Conservation (phyloP, 2,888 invertebrate species). For the Zygogramma bicolorata region DNA sequence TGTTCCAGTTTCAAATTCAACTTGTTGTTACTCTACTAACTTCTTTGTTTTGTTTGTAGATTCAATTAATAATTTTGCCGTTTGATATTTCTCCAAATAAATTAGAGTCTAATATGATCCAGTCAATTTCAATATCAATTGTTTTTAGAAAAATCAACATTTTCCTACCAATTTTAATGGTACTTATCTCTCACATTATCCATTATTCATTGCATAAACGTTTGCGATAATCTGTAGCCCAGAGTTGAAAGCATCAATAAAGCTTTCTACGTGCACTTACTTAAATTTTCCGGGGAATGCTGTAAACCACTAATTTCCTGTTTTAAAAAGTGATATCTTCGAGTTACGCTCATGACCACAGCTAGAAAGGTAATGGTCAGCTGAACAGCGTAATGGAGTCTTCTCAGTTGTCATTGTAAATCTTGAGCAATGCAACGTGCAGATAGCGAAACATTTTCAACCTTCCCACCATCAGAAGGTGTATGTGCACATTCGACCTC, state of each 20-base stretch:
- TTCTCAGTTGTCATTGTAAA: slow-evolving; percentile 15
- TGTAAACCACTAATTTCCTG: background rate
- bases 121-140: too few species aligned
- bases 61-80: too few species aligned
- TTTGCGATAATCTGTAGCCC: background rate
- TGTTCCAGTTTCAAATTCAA: too few species aligned
- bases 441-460: background rate
- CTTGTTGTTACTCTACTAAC: too few species aligned
- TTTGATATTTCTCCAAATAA: too few species aligned
- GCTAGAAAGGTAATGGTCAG: slow-evolving; percentile 23
- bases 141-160: too few species aligned
- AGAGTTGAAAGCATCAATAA: background rate
- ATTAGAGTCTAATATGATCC: too few species aligned
- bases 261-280: background rate
- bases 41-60: too few species aligned
- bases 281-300: background rate
- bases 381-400: slow-evolving; percentile 29
- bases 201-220: background rate
- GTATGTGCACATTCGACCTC: background rate
- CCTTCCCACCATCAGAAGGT: background rate
- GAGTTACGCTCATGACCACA: slow-evolving; percentile 12
- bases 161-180: background rate
- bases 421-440: slow-evolving; percentile 11
- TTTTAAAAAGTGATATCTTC: background rate
- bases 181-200: background rate